These are phyloP conservation scores for Austrofundulus limnaeus DNA, from an alignment of 2,113 vertebrate species.

Conservation along the genomic window DNA sequence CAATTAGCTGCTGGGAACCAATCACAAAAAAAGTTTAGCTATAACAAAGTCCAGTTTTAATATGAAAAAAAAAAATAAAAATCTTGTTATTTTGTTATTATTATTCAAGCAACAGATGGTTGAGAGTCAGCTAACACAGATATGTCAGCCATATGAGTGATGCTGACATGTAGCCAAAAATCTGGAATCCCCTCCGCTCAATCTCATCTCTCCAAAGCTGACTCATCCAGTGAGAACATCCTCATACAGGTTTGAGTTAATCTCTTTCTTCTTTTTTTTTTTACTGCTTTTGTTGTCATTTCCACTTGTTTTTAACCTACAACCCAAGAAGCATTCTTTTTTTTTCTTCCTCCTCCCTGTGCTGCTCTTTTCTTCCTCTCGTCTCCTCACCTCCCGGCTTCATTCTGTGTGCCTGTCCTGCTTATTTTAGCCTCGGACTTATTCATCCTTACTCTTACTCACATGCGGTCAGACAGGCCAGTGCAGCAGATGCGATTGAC, in stretches of 20 bases:
- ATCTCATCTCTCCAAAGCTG: constrained; percentile 27
- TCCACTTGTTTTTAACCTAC: not conserved
- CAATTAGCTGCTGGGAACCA: too few relatives aligned
- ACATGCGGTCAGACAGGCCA: constrained; percentile 35
- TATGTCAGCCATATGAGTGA: constrained; percentile 18
- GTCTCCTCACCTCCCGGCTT: constrained; percentile 3
- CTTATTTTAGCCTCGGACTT: constrained; percentile 34
- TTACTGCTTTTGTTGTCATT: constrained; percentile 6
- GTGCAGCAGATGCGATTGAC: constrained; percentile 64
- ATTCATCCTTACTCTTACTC: constrained; percentile 27
- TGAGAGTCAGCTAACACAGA: constrained; percentile 16
- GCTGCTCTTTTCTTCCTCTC: not conserved
- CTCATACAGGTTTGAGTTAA: constrained; percentile 19
- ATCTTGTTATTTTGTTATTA: not conserved
- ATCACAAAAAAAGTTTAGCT: too few relatives aligned
- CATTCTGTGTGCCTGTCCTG: not conserved
- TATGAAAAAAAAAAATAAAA: not conserved
- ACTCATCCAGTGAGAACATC: constrained; percentile 10
- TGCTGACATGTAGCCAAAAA: constrained; percentile 8
- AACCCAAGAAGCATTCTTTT: not conserved
- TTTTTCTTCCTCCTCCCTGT: not conserved
- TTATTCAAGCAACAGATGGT: constrained; percentile 30
- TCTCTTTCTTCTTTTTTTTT: not conserved
- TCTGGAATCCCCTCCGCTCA: not conserved
- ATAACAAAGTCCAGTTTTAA: too few relatives aligned